Base-by-base conservation (phyloP, 1,140 invertebrate species). In the Drosophila albomicans region DNA sequence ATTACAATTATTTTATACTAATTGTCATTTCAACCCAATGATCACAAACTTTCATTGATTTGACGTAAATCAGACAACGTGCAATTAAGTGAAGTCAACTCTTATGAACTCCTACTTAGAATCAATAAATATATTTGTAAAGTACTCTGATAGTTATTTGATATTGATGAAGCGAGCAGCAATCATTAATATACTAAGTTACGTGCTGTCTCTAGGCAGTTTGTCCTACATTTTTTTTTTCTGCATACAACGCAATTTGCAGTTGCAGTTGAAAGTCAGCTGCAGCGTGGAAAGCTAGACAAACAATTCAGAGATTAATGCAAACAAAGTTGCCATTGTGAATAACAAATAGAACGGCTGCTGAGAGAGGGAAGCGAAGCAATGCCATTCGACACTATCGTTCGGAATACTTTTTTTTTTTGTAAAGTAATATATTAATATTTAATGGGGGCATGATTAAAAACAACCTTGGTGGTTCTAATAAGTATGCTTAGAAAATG, bases 391-490 rank as follows among this genome's bases (percentile, higher is more conserved):
- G 32, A 48, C 64, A 76, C 68, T 77, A 77, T 82, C 68, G 32
- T 59, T 71, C 30, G 66, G 30, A 16, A 6, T 35, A 35, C 16
- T 32, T 13, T 52, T 35, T 20, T 71, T 65, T 65, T 67, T 35
- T 56, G 35, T 52, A 59, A 76, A 45, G 57, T 70, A 75, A 56
- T 64, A 69, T 78, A 82, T 78, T 75, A 51, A 88, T 75, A 78
- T 71, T 78, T 63, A 88, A 84, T 84, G 84, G 59, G 84, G 59
- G 58, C 85, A 71, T 75, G 84, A 87, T 80, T 80, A 88, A 68
- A 75, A 69, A 72, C 66, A 88, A 84, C 84, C 85, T 88, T 82
- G 82, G 67, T 38, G 72, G 41, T 64, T 57, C 16, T 59, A 59
- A 38, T 10, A 65, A 56, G 43, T 43, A 28, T 15, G 20, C 51